Conservation (phyloP, 2,888 invertebrate species). For the Celastrina argiolus region DNA sequence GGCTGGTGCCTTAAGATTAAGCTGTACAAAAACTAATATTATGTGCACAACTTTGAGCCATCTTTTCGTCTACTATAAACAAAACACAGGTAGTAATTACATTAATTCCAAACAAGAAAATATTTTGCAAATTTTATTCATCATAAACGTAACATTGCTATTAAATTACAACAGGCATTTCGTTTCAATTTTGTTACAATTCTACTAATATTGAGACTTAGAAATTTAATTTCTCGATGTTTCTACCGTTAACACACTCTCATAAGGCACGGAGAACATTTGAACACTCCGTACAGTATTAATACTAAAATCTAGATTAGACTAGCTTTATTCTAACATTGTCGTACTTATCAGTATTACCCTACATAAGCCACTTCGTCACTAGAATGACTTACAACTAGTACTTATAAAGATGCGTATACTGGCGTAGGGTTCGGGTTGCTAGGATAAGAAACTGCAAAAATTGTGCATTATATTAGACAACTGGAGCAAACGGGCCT, state of each 20-base stretch:
- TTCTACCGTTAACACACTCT: constrained; percentile 16
- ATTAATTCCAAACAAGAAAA: constrained; percentile 16
- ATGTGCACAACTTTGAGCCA: too few species aligned
- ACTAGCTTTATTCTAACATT: constrained; percentile 22
- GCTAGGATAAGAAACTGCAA: constrained; percentile 5
- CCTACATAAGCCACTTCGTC: constrained; percentile 22
- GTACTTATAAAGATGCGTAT: constrained; percentile 12
- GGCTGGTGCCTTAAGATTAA: too few species aligned
- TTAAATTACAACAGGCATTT: constrained; percentile 22
- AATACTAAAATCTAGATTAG: constrained; percentile 17
- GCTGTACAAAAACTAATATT: too few species aligned
- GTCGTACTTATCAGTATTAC: constrained; percentile 14
- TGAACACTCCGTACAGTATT: constrained; percentile 21
- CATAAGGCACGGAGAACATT: constrained; percentile 20
- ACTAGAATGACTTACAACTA: constrained; percentile 20
- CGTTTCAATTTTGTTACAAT: constrained; percentile 21
- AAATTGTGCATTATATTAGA: constrained; percentile 14
- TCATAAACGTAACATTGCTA: constrained; percentile 22
- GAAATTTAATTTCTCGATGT: constrained; percentile 21
- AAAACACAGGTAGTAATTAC: neutral
- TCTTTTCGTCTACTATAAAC: neutral
- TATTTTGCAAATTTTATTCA: constrained; percentile 21
- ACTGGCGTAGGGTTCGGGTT: constrained; percentile 9
- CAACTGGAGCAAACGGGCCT: neutral
- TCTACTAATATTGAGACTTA: constrained; percentile 18